Conservation (phyloP, 1,140 invertebrate species). For the Penaeus japonicus region DNA sequence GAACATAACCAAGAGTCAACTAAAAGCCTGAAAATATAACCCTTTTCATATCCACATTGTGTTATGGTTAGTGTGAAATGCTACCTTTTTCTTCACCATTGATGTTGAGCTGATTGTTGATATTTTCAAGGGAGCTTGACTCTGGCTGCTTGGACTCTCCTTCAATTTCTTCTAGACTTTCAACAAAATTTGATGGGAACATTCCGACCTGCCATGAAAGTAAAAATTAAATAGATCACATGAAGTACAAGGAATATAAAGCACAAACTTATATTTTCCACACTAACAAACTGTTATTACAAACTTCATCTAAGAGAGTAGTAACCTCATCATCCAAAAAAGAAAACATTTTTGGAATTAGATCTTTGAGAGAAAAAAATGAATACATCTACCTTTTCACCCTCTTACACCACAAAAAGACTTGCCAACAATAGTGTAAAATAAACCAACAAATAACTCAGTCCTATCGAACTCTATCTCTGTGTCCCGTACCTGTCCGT, state of each 20-base stretch:
- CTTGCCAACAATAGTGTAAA: too few species aligned
- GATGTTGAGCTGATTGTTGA: slow-evolving; percentile 55
- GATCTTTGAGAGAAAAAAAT: too few species aligned
- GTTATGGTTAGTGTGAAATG: neutral
- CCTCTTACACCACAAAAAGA: too few species aligned
- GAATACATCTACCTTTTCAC: too few species aligned
- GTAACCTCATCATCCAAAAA: too few species aligned
- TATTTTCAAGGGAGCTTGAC: slow-evolving; percentile 34
- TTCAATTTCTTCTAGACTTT: slow-evolving; percentile 68
- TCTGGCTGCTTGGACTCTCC: slow-evolving; percentile 53
- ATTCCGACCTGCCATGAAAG: slow-evolving; percentile 72
- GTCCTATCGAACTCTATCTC: too few species aligned
- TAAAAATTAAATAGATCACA: neutral
- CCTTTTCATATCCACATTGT: neutral
- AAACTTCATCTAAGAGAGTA: too few species aligned
- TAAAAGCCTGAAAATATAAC: neutral
- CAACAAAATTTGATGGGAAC: slow-evolving; percentile 94
- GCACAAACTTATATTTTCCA: neutral
- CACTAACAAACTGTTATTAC: neutral
- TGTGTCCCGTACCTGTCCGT: slow-evolving; percentile 67
- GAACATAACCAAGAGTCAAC: too few species aligned
- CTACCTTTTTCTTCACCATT: slow-evolving; percentile 58
- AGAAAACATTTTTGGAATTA: too few species aligned
- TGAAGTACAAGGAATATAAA: slow-evolving; percentile 36
- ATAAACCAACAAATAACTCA: too few species aligned